These are phyloP conservation scores for Euglossa dilemma DNA, from an alignment of 1,140 invertebrate species.

Conservation along the genomic window DNA sequence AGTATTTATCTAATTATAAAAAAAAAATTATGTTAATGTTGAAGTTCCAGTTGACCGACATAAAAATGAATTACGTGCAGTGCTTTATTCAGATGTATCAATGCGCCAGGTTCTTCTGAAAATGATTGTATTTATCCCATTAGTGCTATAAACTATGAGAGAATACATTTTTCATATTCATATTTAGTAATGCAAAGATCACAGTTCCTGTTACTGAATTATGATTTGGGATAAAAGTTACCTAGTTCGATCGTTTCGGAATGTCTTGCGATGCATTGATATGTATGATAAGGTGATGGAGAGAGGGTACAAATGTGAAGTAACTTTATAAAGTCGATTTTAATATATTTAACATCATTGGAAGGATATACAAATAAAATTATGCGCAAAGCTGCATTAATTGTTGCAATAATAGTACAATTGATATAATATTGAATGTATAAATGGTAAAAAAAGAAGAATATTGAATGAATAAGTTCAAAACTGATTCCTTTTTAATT, in stretches of 20 bases:
- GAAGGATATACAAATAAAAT: slow-evolving; percentile 52
- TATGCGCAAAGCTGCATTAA: slow-evolving; percentile 62
- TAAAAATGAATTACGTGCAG: slow-evolving; percentile 41
- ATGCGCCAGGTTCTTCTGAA: slow-evolving; percentile 64
- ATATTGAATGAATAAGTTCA: slow-evolving; percentile 58
- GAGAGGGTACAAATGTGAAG: slow-evolving; percentile 63
- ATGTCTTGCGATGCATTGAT: slow-evolving; percentile 55
- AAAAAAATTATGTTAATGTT: slow-evolving; percentile 72
- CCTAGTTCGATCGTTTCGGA: slow-evolving; percentile 41
- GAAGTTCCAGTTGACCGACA: slow-evolving; percentile 70
- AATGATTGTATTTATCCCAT: slow-evolving; percentile 41
- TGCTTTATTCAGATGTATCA: slow-evolving; percentile 59
- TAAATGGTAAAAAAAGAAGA: slow-evolving; percentile 40
- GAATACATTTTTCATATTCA: slow-evolving; percentile 56
- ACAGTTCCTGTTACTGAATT: slow-evolving; percentile 50
- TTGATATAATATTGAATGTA: slow-evolving; percentile 60
- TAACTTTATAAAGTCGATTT: slow-evolving; percentile 60
- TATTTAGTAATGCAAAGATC: slow-evolving; percentile 40
- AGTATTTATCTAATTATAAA: slow-evolving; percentile 77
- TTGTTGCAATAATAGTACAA: slow-evolving; percentile 72
- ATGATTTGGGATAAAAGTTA: slow-evolving; percentile 19
- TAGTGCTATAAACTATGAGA: slow-evolving; percentile 35
- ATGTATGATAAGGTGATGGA: slow-evolving; percentile 32
- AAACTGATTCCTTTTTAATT: slow-evolving; percentile 69
- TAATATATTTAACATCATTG: slow-evolving; percentile 47